These are phyloP conservation scores for Epinephelus malabaricus DNA, from an alignment of 2,797 vertebrate genomes.

Conservation along the genomic window DNA sequence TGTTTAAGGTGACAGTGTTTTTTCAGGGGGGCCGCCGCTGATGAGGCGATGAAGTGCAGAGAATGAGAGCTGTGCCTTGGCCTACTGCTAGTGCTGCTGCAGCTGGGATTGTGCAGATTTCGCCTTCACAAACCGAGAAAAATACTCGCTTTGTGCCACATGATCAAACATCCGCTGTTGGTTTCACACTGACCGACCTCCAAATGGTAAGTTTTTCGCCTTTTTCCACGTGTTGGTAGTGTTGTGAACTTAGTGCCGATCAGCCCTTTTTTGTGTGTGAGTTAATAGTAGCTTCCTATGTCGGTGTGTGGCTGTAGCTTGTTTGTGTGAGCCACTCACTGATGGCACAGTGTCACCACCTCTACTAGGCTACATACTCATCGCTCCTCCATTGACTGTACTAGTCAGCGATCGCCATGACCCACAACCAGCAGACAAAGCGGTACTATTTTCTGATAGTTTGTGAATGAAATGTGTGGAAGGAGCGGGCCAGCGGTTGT, in stretches of 20 bases:
- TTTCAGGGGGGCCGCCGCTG: slow-evolving; percentile 81
- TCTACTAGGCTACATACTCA: slow-evolving; percentile 48
- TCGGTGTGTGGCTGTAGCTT: slow-evolving; percentile 77
- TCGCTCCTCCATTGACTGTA: slow-evolving; percentile 63
- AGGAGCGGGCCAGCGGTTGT: slow-evolving; percentile 28
- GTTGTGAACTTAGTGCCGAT: slow-evolving; percentile 70
- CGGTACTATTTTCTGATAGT: slow-evolving; percentile 45
- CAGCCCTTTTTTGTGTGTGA: slow-evolving; percentile 41
- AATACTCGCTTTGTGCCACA: slow-evolving; percentile 81
- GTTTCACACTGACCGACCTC: slow-evolving; percentile 84
- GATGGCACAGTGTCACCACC: slow-evolving; percentile 81
- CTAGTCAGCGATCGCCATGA: slow-evolving; percentile 65
- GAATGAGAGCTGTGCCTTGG: slow-evolving; percentile 87
- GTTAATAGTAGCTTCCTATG: slow-evolving; percentile 78
- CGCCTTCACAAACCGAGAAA: slow-evolving; percentile 84
- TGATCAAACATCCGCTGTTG: slow-evolving; percentile 73
- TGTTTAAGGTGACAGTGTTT: slow-evolving; percentile 71
- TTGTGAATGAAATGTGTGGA: slow-evolving; percentile 59
- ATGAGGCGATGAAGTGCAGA: slow-evolving; percentile 84
- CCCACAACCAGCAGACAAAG: slow-evolving; percentile 59
- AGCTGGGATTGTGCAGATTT: slow-evolving; percentile 86
- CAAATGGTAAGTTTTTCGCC: slow-evolving; percentile 87
- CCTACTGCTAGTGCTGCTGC: slow-evolving; percentile 85
- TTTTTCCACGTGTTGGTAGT: slow-evolving; percentile 69
- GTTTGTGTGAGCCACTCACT: slow-evolving; percentile 74